These are phyloP conservation scores for Drosophila meridiana DNA, from an alignment of 2,888 invertebrate genomes.

Conservation along the genomic window DNA sequence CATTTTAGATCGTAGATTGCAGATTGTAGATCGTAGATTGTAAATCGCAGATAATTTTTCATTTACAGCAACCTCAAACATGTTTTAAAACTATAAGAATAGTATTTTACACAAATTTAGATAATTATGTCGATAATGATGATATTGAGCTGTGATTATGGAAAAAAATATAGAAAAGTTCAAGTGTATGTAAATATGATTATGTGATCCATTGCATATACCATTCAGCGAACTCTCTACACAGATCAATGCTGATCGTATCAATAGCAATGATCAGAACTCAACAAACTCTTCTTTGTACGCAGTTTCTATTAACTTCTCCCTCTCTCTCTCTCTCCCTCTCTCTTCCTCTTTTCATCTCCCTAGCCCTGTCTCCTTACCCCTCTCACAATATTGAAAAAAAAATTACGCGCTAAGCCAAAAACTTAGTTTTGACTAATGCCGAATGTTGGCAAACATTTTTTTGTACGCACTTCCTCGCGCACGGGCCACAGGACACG, in stretches of 20 bases:
- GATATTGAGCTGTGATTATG: neutral
- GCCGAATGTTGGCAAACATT: constrained; percentile 49
- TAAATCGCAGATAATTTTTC: neutral
- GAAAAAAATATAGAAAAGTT: neutral
- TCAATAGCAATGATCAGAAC: neutral
- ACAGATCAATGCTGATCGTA: neutral
- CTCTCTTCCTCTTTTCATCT: no score
- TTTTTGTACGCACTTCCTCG: constrained; percentile 45
- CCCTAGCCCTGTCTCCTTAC: neutral
- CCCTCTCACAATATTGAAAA: neutral
- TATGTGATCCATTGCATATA: neutral
- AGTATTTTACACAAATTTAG: no score
- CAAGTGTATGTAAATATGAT: neutral
- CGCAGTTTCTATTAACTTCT: neutral
- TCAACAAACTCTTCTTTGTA: neutral
- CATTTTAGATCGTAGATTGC: neutral
- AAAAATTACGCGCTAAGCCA: neutral
- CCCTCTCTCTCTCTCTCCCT: neutral
- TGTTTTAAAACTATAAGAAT: no score
- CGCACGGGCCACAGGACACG: constrained; percentile 2
- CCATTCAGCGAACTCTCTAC: neutral
- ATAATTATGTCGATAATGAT: neutral
- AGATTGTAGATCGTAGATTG: neutral
- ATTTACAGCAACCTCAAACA: no score
- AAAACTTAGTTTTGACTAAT: constrained; percentile 7